Percentiles rank a stretch among this genome's conserved stretches.
These are phyloP conservation scores for Eupeodes latifasciatus DNA, from an alignment of 2,888 invertebrate genomes.

Conservation along the genomic window DNA sequence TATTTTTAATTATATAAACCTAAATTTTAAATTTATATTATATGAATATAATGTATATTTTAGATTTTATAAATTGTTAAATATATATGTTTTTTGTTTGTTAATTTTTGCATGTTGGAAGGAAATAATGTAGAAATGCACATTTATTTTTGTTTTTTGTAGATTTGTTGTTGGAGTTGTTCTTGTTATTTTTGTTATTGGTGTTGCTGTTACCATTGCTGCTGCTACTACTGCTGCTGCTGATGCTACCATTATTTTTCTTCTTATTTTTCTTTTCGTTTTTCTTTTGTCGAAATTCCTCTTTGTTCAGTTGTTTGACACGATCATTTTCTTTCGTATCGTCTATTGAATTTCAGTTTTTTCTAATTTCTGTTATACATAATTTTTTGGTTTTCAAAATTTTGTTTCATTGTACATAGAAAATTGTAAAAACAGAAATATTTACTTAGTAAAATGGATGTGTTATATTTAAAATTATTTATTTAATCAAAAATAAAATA, in stretches of 20 bases:
- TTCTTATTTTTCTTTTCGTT: slow-evolving; percentile 65
- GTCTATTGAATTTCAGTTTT: slow-evolving; percentile 71
- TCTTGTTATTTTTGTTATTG: slow-evolving; percentile 42
- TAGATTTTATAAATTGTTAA: background rate
- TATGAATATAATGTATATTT: slow-evolving; percentile 1
- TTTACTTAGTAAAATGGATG: background rate
- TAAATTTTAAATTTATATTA: background rate
- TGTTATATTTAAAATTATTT: background rate
- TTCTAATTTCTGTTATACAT: slow-evolving; percentile 55
- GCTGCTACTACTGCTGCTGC: slow-evolving; percentile 33
- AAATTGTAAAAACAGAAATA: slow-evolving; percentile 22
- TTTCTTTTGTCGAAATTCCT: slow-evolving; percentile 61
- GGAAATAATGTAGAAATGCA: slow-evolving; percentile 73
- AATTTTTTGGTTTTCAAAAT: background rate
- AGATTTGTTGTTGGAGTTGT: slow-evolving; percentile 54
- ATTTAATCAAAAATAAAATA: background rate
- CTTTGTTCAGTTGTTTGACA: slow-evolving; percentile 69
- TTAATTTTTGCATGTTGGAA: slow-evolving; percentile 72
- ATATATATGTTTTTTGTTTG: slow-evolving; percentile 8
- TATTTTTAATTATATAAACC: slow-evolving; percentile 11
- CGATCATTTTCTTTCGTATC: slow-evolving; percentile 74
- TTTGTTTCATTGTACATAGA: slow-evolving; percentile 4
- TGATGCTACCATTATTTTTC: slow-evolving; percentile 43
- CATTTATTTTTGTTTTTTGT: slow-evolving; percentile 68
- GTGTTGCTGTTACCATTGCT: slow-evolving; percentile 31